Evolutionary conservation across 1,140 invertebrate genomes (phyloP).

Genomic region (Papilio dardanus): DNA sequence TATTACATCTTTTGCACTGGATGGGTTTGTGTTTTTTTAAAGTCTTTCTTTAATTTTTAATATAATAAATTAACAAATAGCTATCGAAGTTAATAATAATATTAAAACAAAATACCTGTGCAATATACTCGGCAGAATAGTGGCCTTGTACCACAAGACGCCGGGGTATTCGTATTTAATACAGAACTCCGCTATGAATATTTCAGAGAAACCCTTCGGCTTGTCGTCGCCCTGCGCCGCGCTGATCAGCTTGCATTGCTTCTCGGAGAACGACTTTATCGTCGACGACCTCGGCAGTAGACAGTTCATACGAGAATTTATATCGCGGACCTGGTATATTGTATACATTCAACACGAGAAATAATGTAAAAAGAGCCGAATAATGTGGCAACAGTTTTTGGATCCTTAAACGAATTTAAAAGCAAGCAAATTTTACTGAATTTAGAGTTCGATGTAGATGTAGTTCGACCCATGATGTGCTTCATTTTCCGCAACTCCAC

Average conservation of each 20-base stretch:
- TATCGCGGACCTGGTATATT: slow-evolving; percentile 56
- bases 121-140: slow-evolving; percentile 93
- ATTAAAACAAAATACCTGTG: slow-evolving; percentile 84
- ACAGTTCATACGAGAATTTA: slow-evolving; percentile 66
- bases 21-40: no score
- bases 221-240: slow-evolving; percentile 61
- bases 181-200: slow-evolving; percentile 95
- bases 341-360: neutral
- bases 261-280: slow-evolving; percentile 56
- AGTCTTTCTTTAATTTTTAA: no score
- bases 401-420: no score
- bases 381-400: no score
- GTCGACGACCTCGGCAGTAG: slow-evolving; percentile 67
- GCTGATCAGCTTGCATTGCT: slow-evolving; percentile 55
- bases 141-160: slow-evolving; percentile 94
- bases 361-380: neutral
- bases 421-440: no score
- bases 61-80: no score
- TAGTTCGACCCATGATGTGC: no score
- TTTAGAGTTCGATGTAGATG: no score
- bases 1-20: no score
- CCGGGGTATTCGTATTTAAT: slow-evolving; percentile 92
- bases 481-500: no score
- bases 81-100: no score
- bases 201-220: slow-evolving; percentile 57